A percentile compares a stretch with the other conserved stretches of the same genome.
phyloP scores from a whole-genome alignment of 1,140 invertebrate genomes.

The Saccostrea echinata region DNA sequence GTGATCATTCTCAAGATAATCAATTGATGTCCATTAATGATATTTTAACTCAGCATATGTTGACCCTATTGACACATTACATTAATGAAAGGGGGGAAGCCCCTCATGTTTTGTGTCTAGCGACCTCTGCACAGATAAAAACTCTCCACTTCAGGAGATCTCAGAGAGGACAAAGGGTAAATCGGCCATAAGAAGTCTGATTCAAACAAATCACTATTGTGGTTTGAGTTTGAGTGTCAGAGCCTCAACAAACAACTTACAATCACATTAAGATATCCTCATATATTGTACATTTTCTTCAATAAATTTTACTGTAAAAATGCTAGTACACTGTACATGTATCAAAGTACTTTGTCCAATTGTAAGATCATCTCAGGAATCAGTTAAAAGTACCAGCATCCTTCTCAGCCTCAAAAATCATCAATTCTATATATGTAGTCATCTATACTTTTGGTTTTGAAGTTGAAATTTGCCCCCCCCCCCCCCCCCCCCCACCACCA shows the following conservation, averaged over 20 bases:
- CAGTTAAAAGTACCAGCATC: no score
- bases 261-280: background rate
- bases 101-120: background rate
- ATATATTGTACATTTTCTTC: no score
- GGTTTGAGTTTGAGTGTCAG: background rate
- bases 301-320: no score
- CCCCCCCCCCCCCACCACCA: no score
- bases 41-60: slow-evolving; percentile 1
- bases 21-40: background rate
- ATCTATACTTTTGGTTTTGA: no score
- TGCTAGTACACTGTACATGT: no score
- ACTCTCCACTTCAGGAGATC: background rate
- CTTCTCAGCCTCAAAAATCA: no score
- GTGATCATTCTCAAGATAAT: slow-evolving; percentile 14
- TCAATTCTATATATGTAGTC: no score
- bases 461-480: no score
- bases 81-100: background rate
- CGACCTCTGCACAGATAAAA: slow-evolving; percentile 10
- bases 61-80: slow-evolving; percentile 7
- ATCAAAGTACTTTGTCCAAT: no score
- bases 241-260: background rate
- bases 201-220: background rate
- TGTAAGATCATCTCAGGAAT: no score
- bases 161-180: slow-evolving; percentile 9
- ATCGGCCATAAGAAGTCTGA: slow-evolving; percentile 15